A percentile compares a stretch with the other conserved stretches of the same genome.
Evolutionary conservation across 2,797 vertebrate species (phyloP).

Genomic region (Sebastes vulpes): DNA sequence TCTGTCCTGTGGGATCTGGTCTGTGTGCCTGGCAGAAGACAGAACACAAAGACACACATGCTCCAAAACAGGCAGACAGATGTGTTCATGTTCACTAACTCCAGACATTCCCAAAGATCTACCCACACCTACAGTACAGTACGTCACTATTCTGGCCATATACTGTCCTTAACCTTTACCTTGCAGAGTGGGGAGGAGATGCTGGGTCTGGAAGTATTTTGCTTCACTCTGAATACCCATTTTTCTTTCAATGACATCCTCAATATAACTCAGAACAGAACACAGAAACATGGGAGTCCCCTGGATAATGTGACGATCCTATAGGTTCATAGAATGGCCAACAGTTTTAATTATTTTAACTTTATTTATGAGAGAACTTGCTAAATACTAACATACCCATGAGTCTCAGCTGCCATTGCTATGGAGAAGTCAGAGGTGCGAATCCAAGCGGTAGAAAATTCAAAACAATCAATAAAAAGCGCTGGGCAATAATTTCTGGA

Average conservation of each 20-base stretch:
- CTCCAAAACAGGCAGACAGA: background rate
- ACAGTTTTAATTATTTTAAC: background rate
- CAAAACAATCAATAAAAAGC: background rate
- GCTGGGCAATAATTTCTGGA: background rate
- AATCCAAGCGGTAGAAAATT: too few species aligned
- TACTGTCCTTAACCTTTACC: background rate
- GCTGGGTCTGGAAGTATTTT: background rate
- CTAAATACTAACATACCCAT: background rate
- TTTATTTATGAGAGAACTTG: background rate
- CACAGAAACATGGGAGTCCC: background rate
- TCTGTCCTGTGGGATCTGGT: constrained; percentile 64
- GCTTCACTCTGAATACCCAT: background rate
- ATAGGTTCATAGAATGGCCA: background rate
- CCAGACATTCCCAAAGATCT: background rate
- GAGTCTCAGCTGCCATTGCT: background rate
- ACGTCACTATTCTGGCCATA: background rate
- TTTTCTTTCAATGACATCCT: background rate
- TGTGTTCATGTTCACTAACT: background rate
- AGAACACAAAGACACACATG: constrained; percentile 8
- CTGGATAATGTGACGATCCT: background rate
- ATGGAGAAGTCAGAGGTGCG: too few species aligned
- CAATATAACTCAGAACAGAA: background rate
- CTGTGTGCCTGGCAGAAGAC: constrained; percentile 32
- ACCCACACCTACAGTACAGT: background rate
- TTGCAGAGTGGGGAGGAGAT: background rate